Evolutionary conservation across 2,797 vertebrate genomes (phyloP).

Genomic region (Meriones psammophilus): DNA sequence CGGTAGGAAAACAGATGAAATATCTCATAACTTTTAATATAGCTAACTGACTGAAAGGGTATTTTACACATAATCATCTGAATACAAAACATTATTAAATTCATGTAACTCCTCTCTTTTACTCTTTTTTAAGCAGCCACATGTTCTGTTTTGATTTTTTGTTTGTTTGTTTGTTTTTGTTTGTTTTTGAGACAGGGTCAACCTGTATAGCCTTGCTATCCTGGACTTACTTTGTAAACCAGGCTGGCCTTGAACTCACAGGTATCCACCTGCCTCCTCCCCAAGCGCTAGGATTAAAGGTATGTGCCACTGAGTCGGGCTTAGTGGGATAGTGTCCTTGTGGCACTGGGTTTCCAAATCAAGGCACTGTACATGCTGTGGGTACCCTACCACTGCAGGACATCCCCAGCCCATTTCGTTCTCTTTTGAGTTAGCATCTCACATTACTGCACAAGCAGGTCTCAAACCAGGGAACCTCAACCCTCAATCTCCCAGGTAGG

Average conservation of each 20-base stretch:
- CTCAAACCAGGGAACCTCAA: background rate
- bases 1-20: background rate
- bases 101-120: background rate
- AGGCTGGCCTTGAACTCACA: too few species aligned
- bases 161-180: background rate
- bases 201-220: too few species aligned
- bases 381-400: too few species aligned
- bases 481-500: background rate
- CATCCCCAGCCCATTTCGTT: background rate
- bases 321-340: background rate
- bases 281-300: too few species aligned
- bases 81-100: slow-evolving; percentile 3
- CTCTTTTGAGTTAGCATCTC: background rate
- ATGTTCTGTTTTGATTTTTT: background rate
- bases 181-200: too few species aligned
- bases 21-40: slow-evolving; percentile 7
- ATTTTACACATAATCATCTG: background rate
- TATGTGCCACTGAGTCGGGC: too few species aligned
- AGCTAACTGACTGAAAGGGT: slow-evolving; percentile 16
- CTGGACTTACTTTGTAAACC: too few species aligned
- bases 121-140: slow-evolving; percentile 21
- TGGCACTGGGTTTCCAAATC: background rate
- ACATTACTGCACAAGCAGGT: background rate
- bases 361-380: background rate
- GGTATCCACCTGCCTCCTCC: too few species aligned